Conservation (phyloP, 2,113 vertebrate genomes). For the Ursus arctos region DNA sequence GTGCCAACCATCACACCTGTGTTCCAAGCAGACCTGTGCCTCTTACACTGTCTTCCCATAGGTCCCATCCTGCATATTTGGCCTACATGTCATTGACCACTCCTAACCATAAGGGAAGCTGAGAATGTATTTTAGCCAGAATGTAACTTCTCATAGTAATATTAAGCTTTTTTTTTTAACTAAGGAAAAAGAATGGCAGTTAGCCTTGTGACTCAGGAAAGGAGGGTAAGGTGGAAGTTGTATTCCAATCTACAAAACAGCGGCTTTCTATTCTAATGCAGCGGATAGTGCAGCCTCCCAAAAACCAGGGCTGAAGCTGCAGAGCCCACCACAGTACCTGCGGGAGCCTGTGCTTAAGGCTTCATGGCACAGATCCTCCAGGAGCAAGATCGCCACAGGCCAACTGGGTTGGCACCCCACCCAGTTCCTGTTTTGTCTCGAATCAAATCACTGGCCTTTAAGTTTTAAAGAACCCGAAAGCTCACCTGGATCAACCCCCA, state of each 20-base stretch:
- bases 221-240: neutral
- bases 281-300: neutral
- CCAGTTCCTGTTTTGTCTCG: neutral
- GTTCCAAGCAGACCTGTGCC: neutral
- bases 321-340: neutral
- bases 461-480: neutral
- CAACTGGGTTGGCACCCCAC: neutral
- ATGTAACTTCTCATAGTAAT: conserved; percentile 13
- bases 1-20: neutral
- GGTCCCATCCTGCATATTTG: neutral
- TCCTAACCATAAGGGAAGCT: neutral
- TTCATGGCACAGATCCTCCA: neutral
- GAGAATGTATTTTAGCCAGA: conserved; percentile 12
- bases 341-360: neutral
- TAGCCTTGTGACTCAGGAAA: neutral
- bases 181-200: neutral
- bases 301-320: neutral
- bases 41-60: neutral
- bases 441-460: neutral
- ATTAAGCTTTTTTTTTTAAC: neutral
- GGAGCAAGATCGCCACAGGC: neutral
- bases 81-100: neutral
- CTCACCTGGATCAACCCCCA: neutral
- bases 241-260: neutral
- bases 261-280: neutral